Percentiles rank a stretch among this genome's conserved stretches.
phyloP scores from a whole-genome alignment of 2,113 vertebrate genomes.

The Orycteropus afer region DNA sequence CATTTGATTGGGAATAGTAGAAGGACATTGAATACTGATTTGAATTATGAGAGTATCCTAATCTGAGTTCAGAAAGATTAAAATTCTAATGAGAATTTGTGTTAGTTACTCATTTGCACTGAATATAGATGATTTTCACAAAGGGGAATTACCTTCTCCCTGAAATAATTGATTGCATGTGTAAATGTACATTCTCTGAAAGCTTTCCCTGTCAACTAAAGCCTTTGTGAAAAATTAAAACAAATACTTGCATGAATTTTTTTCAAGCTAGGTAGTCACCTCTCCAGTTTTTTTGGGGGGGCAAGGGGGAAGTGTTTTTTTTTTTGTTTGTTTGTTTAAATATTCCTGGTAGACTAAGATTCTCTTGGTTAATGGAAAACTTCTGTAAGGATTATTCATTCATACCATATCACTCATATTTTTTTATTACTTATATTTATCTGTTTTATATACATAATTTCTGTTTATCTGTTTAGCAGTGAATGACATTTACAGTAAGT shows the following conservation, averaged over 20 bases:
- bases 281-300: neutral
- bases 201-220: conserved; percentile 48
- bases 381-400: neutral
- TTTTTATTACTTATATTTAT: neutral
- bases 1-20: neutral
- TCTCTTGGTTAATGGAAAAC: conserved; percentile 41
- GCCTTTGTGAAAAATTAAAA: conserved; percentile 51
- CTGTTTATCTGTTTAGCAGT: neutral
- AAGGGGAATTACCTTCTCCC: conserved; percentile 4
- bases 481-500: neutral
- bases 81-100: neutral
- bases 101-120: neutral
- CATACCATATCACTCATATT: neutral
- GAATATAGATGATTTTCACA: neutral
- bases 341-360: conserved; percentile 33
- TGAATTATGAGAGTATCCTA: neutral
- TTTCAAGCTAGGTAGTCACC: conserved; percentile 56
- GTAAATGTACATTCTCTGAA: conserved; percentile 31
- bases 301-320: too few species aligned
- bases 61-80: conserved; percentile 3
- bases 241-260: conserved; percentile 42
- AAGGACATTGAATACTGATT: neutral
- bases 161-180: conserved; percentile 49
- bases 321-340: neutral
- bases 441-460: neutral